Evolutionary conservation across 2,888 invertebrate species (phyloP), one percentile per base, ranked within the genome.

Genomic region (Myopa tessellatipennis): DNA sequence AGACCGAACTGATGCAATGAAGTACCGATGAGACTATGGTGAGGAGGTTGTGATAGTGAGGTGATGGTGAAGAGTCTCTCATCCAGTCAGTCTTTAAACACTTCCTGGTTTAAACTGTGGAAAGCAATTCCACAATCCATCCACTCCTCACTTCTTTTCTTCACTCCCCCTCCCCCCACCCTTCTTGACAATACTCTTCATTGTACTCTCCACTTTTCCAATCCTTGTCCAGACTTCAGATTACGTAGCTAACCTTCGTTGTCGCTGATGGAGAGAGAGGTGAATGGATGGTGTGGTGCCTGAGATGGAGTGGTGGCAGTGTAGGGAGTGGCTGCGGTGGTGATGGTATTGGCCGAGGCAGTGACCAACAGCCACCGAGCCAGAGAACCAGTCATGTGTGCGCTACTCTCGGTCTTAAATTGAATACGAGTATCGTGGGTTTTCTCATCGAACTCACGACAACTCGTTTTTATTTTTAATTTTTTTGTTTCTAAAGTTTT

Each of bases 71-170:
- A 45, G 6, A 10, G 45, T 1, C 45, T 6, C 45, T 18, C 38
- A 16, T 38, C 16, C 67, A 8, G 34, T 38, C 55, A 74, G 74
- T 45, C 7, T 45, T 65, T 50, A 58, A 55, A 34, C 58, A 67
- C 52, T 74, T 74, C 67, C 74, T 55, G 67, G 67, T 65, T 67
- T 16, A 18, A 74, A 63, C 4, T 65, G 55, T 65, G 74, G 18
- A 50, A 74, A 74, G 38, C 55, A 55, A 55, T 55, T 67, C n/a
- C 40, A 36, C 18, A 1, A 26, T 26, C 34, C 10, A 34, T 36
- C 6, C 65, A 4, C 38, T 36, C 34, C 65, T 34, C 14, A 5
- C 65, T 34, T 55, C 65, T 4, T 16, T 34, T n/a, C 67, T 67
- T 12, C 67, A 18, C 38, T 38, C 34, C 65, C 36, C 45, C 65